A percentile compares a stretch with the other conserved stretches of the same genome.
Evolutionary conservation across 2,888 invertebrate genomes (phyloP).

Genomic region (Eupithecia insigniata): DNA sequence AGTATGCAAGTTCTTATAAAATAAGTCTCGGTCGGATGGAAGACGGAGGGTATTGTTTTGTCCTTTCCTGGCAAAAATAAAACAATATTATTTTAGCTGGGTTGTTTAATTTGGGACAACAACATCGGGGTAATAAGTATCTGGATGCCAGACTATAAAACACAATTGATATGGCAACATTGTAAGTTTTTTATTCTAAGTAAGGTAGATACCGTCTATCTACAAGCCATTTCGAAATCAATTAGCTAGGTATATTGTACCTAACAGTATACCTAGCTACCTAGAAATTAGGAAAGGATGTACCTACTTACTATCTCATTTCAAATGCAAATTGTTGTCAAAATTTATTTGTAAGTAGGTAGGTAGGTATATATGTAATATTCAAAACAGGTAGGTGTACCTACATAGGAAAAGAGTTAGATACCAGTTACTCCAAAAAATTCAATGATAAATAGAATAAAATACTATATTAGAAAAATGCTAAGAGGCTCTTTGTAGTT

Average conservation of each 20-base stretch:
- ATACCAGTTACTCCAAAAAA: not conserved
- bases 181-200: conserved; percentile 57
- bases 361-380: not conserved
- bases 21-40: not conserved
- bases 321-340: not conserved
- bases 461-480: conserved; percentile 51
- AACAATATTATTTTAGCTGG: conserved; percentile 63
- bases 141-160: conserved; percentile 75
- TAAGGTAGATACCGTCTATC: not conserved
- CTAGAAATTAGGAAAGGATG: not conserved
- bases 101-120: conserved; percentile 79
- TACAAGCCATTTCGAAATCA: not conserved
- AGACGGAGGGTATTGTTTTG: not conserved
- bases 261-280: not conserved
- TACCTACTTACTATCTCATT: not conserved
- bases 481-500: conserved; percentile 45
- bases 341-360: not conserved
- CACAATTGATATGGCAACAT: conserved; percentile 81
- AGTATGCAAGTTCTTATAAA: not conserved
- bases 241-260: not conserved
- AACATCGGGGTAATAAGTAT: conserved; percentile 73
- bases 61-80: conserved; percentile 44
- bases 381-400: not conserved
- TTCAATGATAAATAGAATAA: conserved; percentile 46
- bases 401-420: not conserved